Conservation (phyloP, 1,140 invertebrate genomes). For the Drosophila leontia region DNA sequence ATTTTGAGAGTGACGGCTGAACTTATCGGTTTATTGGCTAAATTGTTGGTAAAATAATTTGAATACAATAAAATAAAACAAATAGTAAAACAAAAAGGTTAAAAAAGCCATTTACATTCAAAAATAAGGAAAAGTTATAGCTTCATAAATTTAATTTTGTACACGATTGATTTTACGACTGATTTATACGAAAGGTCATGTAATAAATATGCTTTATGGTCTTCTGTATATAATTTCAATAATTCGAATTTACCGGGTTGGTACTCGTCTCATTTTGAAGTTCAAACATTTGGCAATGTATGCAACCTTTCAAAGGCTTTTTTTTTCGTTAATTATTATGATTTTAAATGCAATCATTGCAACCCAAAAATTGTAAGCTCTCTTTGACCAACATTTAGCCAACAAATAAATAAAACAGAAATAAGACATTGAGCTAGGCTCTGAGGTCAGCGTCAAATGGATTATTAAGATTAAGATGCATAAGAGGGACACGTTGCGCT, state of each 20-base stretch:
- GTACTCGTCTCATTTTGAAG: too few relatives aligned
- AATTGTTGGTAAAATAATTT: slow-evolving; percentile 14
- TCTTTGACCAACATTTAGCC: slow-evolving; percentile 25
- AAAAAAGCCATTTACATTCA: not conserved
- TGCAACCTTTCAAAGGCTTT: too few relatives aligned
- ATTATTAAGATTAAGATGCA: not conserved
- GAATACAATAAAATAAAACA: not conserved
- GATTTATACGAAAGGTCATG: not conserved
- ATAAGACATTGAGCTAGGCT: slow-evolving; percentile 31
- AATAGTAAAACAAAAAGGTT: not conserved
- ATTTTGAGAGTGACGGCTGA: slow-evolving; percentile 38
- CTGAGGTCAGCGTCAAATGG: not conserved
- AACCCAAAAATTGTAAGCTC: not conserved
- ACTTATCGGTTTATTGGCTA: slow-evolving; percentile 28
- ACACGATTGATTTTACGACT: not conserved
- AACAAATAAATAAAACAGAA: slow-evolving; percentile 34
- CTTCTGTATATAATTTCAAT: too few relatives aligned
- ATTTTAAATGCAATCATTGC: not conserved
- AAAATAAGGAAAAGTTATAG: not conserved
- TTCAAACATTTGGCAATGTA: too few relatives aligned
- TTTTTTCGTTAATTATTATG: too few relatives aligned
- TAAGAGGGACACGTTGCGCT: slow-evolving; percentile 4
- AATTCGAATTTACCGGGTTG: not conserved
- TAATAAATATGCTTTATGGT: too few relatives aligned
- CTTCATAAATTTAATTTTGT: not conserved